Evolutionary conservation across 2,113 vertebrate genomes (phyloP).

Genomic region (Microtus ochrogaster): DNA sequence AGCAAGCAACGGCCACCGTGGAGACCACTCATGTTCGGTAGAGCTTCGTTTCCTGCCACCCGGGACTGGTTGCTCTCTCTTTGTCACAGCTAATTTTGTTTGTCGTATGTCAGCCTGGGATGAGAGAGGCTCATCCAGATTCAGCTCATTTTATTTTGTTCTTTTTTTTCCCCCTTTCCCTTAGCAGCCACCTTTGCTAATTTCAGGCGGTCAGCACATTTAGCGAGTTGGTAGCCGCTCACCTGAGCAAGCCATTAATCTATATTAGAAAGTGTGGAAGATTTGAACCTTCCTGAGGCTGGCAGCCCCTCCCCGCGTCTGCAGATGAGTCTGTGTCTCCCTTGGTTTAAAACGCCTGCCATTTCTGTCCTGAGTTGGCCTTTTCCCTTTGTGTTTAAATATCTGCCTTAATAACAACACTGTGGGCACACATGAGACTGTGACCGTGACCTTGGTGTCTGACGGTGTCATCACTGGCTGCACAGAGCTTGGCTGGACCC

Average conservation of each 20-base stretch:
- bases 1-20: not conserved
- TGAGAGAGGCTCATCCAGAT: constrained; percentile 61
- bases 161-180: constrained; percentile 58
- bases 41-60: constrained; percentile 57
- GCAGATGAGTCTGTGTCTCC: not conserved
- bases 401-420: not conserved
- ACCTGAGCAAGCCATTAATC: constrained; percentile 85
- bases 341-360: not conserved
- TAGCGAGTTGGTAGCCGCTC: constrained; percentile 68
- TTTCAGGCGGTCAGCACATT: constrained; percentile 84
- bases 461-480: rapidly evolving
- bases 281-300: constrained; percentile 49
- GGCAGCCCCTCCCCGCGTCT: not conserved
- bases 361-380: not conserved
- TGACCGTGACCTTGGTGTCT: not conserved
- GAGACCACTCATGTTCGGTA: constrained; percentile 56
- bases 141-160: not conserved
- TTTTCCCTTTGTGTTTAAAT: not conserved
- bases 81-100: constrained; percentile 77
- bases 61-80: constrained; percentile 24
- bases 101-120: constrained; percentile 70
- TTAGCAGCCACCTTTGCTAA: constrained; percentile 73
- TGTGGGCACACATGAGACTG: not conserved
- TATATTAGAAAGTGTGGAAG: constrained; percentile 82
- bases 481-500: not conserved